Percentiles rank a stretch among this genome's conserved stretches.
phyloP scores from a whole-genome alignment of 1,140 invertebrate genomes.

The Drosophila nikananu region DNA sequence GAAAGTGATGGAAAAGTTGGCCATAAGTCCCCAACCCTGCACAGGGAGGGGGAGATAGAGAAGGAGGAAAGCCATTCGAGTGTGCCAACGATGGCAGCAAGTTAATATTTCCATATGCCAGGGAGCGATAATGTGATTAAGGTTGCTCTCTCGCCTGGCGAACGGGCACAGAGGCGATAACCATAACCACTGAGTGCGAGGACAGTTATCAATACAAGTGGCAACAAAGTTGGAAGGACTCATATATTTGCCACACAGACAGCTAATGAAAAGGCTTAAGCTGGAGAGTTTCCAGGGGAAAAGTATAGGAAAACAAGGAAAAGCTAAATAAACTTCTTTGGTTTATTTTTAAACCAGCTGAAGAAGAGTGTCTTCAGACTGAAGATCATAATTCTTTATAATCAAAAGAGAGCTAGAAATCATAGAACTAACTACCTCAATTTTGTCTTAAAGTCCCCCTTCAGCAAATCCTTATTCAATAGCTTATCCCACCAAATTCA shows the following conservation, averaged over 20 bases:
- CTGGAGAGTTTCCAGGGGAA: not conserved
- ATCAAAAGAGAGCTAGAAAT: not conserved
- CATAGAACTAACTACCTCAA: not conserved
- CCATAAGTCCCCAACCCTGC: constrained; percentile 53
- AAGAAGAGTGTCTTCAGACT: no score
- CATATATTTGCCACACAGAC: not conserved
- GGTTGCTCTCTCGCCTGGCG: constrained; percentile 27
- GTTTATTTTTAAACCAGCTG: not conserved
- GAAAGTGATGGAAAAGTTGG: constrained; percentile 80
- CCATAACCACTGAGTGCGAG: constrained; percentile 26
- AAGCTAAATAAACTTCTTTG: not conserved
- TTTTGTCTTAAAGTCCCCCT: not conserved
- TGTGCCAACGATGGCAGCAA: constrained; percentile 53
- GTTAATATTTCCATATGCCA: constrained; percentile 66
- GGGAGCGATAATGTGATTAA: constrained; percentile 57
- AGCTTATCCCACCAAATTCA: constrained; percentile 17
- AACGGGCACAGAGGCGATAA: constrained; percentile 20
- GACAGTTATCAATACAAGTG: constrained; percentile 18
- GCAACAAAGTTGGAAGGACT: constrained; percentile 44
- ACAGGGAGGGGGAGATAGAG: not conserved
- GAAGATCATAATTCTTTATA: not conserved
- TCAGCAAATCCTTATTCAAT: no score
- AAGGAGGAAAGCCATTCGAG: constrained; percentile 45
- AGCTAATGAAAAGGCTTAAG: constrained; percentile 2
- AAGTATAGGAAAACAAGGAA: not conserved